Base-by-base conservation (phyloP, 2,113 vertebrate species). In the Psettodes erumei region DNA sequence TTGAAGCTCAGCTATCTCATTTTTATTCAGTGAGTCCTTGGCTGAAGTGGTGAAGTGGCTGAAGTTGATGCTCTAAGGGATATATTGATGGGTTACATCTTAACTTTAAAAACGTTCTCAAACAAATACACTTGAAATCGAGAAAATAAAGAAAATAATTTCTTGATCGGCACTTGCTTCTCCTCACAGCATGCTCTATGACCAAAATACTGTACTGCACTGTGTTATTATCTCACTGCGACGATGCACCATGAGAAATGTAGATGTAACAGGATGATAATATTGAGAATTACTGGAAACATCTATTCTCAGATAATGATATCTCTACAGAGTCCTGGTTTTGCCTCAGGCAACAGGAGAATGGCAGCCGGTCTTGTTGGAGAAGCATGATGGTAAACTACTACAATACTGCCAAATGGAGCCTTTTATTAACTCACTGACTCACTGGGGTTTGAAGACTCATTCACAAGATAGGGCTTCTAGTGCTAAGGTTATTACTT, bases 381-480 rank as follows among this genome's bases (percentile, higher is more conserved):
- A 61, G 9, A 35, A 68, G 38, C 33, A 8, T 53, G 48, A 61
- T 28, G 10, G 53, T 38, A 74, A 74, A 69, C 9, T 38, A 63
- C 30, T 43, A 43, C 8, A 23, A 10, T 23, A 8, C 54, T 51
- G 42, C 65, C 60, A 77, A 70, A 72, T 81, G 40, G 66, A 67
- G 72, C 65, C 60, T 81, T 77, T 77, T 77, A 72, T 73, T 54
- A 70, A 48, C 37, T 45, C 28, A 8, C 33, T 43, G n/a, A 33
- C 37, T 74, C 67, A 66, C 9, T 65, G n/a, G 47, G 28, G 27
- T 68, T 58, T 70, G 32, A 73, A 56, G 38, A 60, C 53, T 74
- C 54, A 73, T 84, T 77, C 56, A 60, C 47, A 63, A 56, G 66
- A 81, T 48, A 71, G 38, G 58, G 47, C 42, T 7, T 61, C 15